These are phyloP conservation scores for Polietes domitor DNA, from an alignment of 2,888 invertebrate genomes.

Conservation along the genomic window DNA sequence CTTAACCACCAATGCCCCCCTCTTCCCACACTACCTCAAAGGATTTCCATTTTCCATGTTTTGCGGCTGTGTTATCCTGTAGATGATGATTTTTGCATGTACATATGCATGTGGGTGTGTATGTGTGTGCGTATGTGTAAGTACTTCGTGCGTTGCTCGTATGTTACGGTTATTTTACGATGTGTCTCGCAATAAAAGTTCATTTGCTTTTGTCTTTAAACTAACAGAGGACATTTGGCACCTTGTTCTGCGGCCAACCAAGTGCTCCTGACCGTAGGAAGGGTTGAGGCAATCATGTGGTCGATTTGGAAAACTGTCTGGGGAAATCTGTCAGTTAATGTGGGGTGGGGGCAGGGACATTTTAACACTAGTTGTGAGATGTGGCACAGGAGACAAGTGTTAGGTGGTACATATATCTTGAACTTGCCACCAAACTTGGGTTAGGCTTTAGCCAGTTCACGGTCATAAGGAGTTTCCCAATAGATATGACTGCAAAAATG, in stretches of 20 bases:
- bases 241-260: slow-evolving; percentile 52
- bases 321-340: slow-evolving; percentile 58
- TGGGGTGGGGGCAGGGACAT: too few relatives aligned
- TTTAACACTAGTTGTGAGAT: background rate
- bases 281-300: slow-evolving; percentile 57
- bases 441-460: background rate
- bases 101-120: slow-evolving; percentile 3
- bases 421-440: background rate
- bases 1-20: slow-evolving; percentile 3
- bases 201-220: slow-evolving; percentile 51
- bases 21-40: background rate
- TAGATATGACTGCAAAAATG: background rate
- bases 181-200: slow-evolving; percentile 62
- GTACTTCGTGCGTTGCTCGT: slow-evolving; percentile 32
- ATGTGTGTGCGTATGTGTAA: slow-evolving; percentile 19
- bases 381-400: background rate
- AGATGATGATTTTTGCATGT: slow-evolving; percentile 27
- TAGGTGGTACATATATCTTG: background rate
- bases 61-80: background rate
- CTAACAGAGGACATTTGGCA: slow-evolving; percentile 65
- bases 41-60: slow-evolving; percentile 6
- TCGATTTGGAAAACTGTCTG: slow-evolving; percentile 56
- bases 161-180: slow-evolving; percentile 64
- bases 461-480: background rate
- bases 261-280: slow-evolving; percentile 25